phyloP scores from a whole-genome alignment of 2,113 vertebrate genomes.

The Perca fluviatilis region DNA sequence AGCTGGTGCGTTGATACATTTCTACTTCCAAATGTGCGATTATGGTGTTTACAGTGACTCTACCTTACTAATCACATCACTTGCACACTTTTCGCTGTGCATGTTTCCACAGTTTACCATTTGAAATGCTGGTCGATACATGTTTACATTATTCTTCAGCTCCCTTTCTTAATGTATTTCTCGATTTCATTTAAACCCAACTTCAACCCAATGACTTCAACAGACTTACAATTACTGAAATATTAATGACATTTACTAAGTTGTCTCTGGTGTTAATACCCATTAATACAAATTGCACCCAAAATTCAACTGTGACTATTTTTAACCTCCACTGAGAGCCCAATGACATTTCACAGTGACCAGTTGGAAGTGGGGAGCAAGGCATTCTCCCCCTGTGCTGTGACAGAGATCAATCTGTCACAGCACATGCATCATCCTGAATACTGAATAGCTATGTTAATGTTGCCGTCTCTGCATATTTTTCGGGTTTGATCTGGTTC shows the following conservation, averaged over 20 bases:
- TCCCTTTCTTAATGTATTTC: not conserved
- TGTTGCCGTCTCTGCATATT: conserved; percentile 29
- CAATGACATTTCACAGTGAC: conserved; percentile 38
- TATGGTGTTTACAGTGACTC: too few species aligned
- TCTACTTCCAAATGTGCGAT: too few species aligned
- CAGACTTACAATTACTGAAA: not conserved
- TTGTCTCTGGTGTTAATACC: conserved; percentile 6
- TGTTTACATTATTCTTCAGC: not conserved
- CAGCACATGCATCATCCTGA: conserved; percentile 42
- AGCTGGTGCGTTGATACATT: not conserved
- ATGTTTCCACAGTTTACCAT: not conserved
- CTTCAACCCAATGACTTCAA: not conserved
- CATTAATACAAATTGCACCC: conserved; percentile 20
- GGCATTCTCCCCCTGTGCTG: conserved; percentile 34
- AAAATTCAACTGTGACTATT: conserved; percentile 5
- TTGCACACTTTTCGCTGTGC: too few species aligned
- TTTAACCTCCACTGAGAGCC: conserved; percentile 19
- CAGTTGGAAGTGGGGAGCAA: conserved; percentile 31
- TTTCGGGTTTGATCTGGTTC: conserved; percentile 19
- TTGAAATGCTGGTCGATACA: not conserved
- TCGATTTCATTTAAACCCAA: not conserved
- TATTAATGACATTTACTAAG: not conserved
- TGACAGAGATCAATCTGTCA: conserved; percentile 61
- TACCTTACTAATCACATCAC: too few species aligned
- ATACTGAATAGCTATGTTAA: conserved; percentile 44